Evolutionary conservation across 2,113 vertebrate genomes (phyloP), one percentile per base, ranked within the genome.

Genomic region (Nibea coibor): DNA sequence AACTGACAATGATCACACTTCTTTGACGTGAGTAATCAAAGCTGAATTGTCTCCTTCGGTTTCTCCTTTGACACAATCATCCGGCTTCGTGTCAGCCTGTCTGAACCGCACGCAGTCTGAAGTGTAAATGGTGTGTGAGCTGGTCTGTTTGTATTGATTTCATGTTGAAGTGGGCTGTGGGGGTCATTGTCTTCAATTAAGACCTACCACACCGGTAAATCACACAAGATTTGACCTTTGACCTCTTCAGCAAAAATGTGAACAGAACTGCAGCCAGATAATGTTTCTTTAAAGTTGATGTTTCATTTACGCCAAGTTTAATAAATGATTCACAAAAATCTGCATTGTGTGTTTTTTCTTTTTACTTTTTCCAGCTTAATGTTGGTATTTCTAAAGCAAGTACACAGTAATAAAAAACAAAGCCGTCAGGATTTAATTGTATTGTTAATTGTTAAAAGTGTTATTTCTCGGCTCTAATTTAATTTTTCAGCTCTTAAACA

Each of bases 91-190:
- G 20, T 73, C 61, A 72, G 59, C 35, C 56, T 74, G 67, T 28
- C 57, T 75, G 59, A 75, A 26, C n/a, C 72, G 47, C 26, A 64
- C 11, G 48, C 51, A 57, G 51, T 31, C 71, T 58, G 1, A 73
- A 73, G 74, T 20, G 50, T 70, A 15, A 53, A 51, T 26, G 19
- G 39, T 75, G 65, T 87, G 69, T 56, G 56, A 83, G 71, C 67
- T 50, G 10, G 3, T 83, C 66, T 77, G 72, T 22, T 67, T 22
- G 4, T 84, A 94, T 94, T 94, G 93, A 93, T 94, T 91, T 90
- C 62, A 58, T 58, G 73, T 82, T 68, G 51, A 62, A 75, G 66
- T 54, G 61, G 80, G 20, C 70, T 71, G 39, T 56, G 22, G 65
- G 72, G 78, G 74, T 86, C 79, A 84, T 91, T 86, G 84, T 88